Conservation (phyloP, 2,113 vertebrate species). For the Sclerurus mexicanus region DNA sequence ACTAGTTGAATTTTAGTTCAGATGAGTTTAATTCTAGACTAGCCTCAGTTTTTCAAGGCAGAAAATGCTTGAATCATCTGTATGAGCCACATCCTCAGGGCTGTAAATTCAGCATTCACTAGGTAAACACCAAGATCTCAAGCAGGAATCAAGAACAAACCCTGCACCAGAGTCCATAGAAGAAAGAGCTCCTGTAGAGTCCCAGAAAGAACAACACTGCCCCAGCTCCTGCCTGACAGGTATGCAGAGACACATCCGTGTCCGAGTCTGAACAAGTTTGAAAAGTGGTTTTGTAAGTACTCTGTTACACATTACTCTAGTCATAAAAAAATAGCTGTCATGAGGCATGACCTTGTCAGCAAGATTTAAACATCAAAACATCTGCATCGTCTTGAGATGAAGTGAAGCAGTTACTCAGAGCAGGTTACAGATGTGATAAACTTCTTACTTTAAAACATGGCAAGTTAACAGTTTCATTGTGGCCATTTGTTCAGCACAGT, state of each 20-base stretch:
- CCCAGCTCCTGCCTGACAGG: not conserved
- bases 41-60: not conserved
- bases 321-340: not conserved
- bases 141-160: not conserved
- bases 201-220: not conserved
- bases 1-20: not conserved
- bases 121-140: not conserved
- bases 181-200: slow-evolving; percentile 64
- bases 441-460: not conserved
- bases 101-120: not conserved
- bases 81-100: not conserved
- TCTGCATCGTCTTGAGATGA: not conserved
- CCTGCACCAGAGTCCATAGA: not conserved
- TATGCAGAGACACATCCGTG: not conserved
- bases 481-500: not conserved
- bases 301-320: not conserved
- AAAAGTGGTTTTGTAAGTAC: not conserved
- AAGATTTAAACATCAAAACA: not conserved
- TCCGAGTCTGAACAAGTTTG: not conserved
- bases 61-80: not conserved
- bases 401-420: not conserved
- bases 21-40: not conserved
- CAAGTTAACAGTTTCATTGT: not conserved
- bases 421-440: not conserved
- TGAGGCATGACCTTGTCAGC: not conserved